These are phyloP conservation scores for Orbicella faveolata DNA, from an alignment of 64 coral and sea anemone genomes.

Conservation along the genomic window DNA sequence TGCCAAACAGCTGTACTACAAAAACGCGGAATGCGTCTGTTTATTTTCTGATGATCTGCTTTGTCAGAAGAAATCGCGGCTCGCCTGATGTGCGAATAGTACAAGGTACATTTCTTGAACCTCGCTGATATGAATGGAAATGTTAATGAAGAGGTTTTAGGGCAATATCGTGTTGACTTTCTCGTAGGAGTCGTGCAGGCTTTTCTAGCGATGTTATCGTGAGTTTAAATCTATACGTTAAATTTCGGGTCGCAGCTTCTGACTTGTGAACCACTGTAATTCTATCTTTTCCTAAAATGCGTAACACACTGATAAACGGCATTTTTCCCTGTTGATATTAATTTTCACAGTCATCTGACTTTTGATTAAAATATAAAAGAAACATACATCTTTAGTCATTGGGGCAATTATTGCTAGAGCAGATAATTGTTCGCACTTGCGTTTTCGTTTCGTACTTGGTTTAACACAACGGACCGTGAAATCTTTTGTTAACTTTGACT, in stretches of 20 bases:
- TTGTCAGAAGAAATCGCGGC: not conserved
- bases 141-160: conserved; percentile 40
- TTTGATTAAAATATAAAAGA: conserved; percentile 49
- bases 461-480: conserved; percentile 16
- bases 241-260: not conserved
- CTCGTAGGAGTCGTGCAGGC: conserved; percentile 24
- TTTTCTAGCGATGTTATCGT: conserved; percentile 25
- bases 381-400: conserved; percentile 25
- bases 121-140: conserved; percentile 47
- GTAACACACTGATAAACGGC: not conserved
- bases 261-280: not conserved
- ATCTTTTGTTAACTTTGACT: conserved; percentile 25
- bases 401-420: conserved; percentile 22
- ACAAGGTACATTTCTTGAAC: conserved; percentile 35
- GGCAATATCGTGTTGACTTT: conserved; percentile 48
- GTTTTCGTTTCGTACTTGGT: not conserved
- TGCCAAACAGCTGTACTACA: conserved; percentile 1
- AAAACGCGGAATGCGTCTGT: conserved; percentile 13
- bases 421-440: conserved; percentile 38
- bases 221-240: conserved; percentile 21
- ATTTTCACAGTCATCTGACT: not conserved
- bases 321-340: not conserved
- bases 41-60: conserved; percentile 14
- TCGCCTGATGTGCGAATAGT: not conserved
- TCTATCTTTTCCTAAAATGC: not conserved